Evolutionary conservation across 30 jellyfish, hydroid and myxozoan genomes (phyloP).

Genomic region (Hydra vulgaris): DNA sequence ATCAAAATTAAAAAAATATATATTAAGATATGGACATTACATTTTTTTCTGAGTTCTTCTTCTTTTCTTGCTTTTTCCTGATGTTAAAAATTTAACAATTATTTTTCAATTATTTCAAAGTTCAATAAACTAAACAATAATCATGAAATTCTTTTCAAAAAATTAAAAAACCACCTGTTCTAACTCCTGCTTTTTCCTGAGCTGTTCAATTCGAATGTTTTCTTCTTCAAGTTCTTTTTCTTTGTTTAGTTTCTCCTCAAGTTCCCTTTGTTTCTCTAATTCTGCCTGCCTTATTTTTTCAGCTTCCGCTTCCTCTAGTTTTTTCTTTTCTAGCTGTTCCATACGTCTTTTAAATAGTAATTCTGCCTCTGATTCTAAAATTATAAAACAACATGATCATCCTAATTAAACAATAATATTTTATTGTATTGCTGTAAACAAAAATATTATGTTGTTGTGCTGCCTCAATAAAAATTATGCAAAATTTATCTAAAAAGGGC

Average conservation of each 20-base stretch:
- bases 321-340: slow-evolving; percentile 22
- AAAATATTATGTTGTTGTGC: no score
- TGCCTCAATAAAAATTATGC: no score
- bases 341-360: neutral
- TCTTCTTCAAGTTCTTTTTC: slow-evolving; percentile 44
- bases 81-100: neutral
- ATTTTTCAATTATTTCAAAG: no score
- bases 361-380: neutral
- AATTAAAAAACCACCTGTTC: neutral
- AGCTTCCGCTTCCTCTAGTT: slow-evolving; percentile 37
- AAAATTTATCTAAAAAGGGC: neutral
- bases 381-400: neutral
- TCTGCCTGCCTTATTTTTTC: slow-evolving; percentile 9
- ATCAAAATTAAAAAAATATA: neutral
- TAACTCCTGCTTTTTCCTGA: neutral
- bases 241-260: slow-evolving; percentile 28
- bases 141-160: no score
- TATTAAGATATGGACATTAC: neutral
- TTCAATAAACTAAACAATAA: no score
- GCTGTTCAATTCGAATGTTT: neutral
- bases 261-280: slow-evolving; percentile 16
- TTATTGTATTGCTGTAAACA: no score
- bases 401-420: neutral
- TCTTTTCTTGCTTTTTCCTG: neutral
- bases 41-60: neutral